Evolutionary conservation across 2,797 vertebrate genomes (phyloP), one percentile per base, ranked within the genome.

Genomic region (Pogoniulus pusillus): DNA sequence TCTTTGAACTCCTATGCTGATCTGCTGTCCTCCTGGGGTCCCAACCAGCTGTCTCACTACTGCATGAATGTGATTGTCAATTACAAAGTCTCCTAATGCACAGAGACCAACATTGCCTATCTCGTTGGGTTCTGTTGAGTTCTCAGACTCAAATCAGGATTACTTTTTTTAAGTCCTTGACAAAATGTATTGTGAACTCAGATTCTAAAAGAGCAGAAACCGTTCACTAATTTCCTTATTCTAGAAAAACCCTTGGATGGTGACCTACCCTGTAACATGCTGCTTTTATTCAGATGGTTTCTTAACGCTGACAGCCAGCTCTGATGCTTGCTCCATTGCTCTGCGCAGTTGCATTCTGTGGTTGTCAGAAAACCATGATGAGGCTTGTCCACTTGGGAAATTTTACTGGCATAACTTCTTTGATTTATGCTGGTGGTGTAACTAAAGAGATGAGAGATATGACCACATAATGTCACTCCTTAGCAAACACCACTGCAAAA

Each of bases 341-440:
- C 65, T 64, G 69, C 93, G 32, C 39, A 65, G 79, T 14, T 41
- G 15, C 78, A 32, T 89, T 73, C 58, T 32, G 70, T 75, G 76
- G 66, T 70, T 84, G 59, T 78, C 41, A 76, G 86, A 93, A 89
- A 79, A 84, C 74, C 71, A 60, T 51, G 58, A 89, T 66, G 74
- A 92, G 64, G 77, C 84, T 68, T 91, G 82, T 82, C 85, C 71
- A 73, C 32, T 64, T 84, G 85, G 79, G 82, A 91, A 87, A 86
- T 86, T 82, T 79, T 76, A 82, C 39, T 86, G 66, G 51, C 60
- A 8, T 81, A 65, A 80, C 65, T 85, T 86, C 88, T 93, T 73
- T 77, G 73, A 58, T 60, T 86, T 45, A 83, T 91, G 73, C 81
- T 60, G 53, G 41, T 72, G 80, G 35, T 41, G 16, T 18, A 82